Evolutionary conservation across 53 echinoderm and acorn worm species (phyloP).

Genomic region (Hippasteria phrygiana): DNA sequence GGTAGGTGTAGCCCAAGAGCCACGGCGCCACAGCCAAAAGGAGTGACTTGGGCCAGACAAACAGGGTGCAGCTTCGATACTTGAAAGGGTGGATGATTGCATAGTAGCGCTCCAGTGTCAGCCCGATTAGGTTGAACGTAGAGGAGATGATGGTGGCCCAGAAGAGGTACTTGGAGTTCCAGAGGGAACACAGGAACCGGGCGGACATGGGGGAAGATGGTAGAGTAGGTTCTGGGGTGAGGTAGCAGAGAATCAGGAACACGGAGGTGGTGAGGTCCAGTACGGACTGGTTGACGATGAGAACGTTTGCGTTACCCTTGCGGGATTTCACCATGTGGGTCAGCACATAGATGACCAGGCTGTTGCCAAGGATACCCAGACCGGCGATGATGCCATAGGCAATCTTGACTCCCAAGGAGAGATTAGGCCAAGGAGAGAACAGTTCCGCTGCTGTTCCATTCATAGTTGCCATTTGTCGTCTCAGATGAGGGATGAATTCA

Average conservation of each 20-base stretch:
- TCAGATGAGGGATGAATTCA: no score
- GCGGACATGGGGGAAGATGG: constrained; percentile 8
- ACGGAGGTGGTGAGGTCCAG: constrained; percentile 51
- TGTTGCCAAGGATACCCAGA: constrained; percentile 81
- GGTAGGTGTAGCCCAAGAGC: constrained; percentile 29
- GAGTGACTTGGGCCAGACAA: constrained; percentile 35
- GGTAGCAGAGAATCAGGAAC: constrained; percentile 37
- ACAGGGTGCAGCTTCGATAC: constrained; percentile 26
- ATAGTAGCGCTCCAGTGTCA: constrained; percentile 58
- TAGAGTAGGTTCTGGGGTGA: constrained; percentile 13
- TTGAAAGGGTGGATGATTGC: constrained; percentile 62
- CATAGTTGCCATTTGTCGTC: background rate
- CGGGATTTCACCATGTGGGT: constrained; percentile 49
- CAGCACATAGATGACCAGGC: constrained; percentile 79
- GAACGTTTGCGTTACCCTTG: constrained; percentile 43
- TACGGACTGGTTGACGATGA: constrained; percentile 58
- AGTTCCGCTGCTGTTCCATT: background rate
- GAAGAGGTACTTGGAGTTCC: constrained; percentile 57
- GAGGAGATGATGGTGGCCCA: constrained; percentile 56
- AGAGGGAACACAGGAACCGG: constrained; percentile 38
- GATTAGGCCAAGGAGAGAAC: constrained; percentile 28
- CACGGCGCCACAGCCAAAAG: background rate
- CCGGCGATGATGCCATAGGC: constrained; percentile 81
- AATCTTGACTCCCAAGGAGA: constrained; percentile 27
- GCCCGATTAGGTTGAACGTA: constrained; percentile 39